Conservation (phyloP, 2,113 vertebrate species). For the Mesembrinibis cayennensis region DNA sequence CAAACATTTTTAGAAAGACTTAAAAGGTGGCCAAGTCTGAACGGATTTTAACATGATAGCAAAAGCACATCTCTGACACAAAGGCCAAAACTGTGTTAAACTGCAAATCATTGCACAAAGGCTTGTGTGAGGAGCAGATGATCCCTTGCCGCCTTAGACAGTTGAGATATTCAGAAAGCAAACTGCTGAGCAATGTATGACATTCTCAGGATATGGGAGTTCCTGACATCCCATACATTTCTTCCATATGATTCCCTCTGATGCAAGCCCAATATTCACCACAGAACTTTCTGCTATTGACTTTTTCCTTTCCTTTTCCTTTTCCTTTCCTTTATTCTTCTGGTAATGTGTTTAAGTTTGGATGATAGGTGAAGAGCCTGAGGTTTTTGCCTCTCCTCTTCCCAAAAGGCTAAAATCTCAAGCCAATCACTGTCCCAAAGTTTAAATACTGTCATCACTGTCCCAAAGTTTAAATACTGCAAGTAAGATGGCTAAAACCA, state of each 20-base stretch:
- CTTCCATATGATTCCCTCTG: not conserved
- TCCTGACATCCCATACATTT: not conserved
- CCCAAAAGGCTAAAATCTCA: not conserved
- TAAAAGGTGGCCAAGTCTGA: not conserved
- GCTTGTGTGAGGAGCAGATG: not conserved
- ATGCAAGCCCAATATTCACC: not conserved
- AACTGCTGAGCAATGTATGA: not conserved
- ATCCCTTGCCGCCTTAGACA: fast-evolving
- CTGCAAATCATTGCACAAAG: not conserved
- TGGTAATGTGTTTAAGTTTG: not conserved
- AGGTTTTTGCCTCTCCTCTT: not conserved
- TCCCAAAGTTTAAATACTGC: not conserved
- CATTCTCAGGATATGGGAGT: not conserved
- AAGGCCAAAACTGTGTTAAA: not conserved
- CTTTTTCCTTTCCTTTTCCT: not conserved
- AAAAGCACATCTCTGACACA: not conserved
- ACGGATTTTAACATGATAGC: not conserved
- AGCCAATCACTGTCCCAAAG: not conserved
- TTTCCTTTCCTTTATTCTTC: not conserved
- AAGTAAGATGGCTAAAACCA: not conserved
- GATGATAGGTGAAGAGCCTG: not conserved
- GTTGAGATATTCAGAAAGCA: not conserved
- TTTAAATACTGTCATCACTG: not conserved
- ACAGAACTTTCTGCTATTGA: not conserved
- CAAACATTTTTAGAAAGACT: not conserved